Base-by-base conservation (phyloP, 2,113 vertebrate genomes). In the Vicugna pacos region DNA sequence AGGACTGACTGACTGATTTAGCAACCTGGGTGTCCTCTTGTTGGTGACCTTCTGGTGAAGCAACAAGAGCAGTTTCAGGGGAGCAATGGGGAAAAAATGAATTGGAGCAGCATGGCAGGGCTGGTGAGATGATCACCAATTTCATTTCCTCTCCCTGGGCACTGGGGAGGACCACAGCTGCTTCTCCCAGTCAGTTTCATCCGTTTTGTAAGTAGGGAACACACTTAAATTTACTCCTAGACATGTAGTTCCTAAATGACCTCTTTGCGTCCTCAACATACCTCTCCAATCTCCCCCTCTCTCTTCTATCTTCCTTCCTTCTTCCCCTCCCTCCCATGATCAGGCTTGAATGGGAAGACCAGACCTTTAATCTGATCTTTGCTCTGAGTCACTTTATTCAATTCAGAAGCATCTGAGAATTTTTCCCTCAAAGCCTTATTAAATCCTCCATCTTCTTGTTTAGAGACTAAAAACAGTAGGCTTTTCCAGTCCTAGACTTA, bases 51-150 rank as follows among this genome's bases (percentile, higher is more conserved):
- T 54, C 50, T 50, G 56, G n/a, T 56, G 76, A 35, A 79, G 35
- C 28, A 17, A 6, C 6, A 11, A 2, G 22, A 58, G 32, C 10
- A 22, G n/a, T 5, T 50, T 62, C 32, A 32, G n/a, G 16, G 82
- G 26, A 17, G 13, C 2, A 4, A 16, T 7, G 22, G 20, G 6
- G 15, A 9, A n/a, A 32, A 30, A 20, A 9, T 22, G 1, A n/a
- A 22, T 42, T 6, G 16, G 22, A 67, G 22, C 38, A 3, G 4
- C 2, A 3, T 3, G 19, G 20, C 6, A 20, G 62, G 48, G 35
- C 16, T 46, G 35, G 35, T 0, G 8, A 83, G 28, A 48, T 4
- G 7, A 8, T 46, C 38, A 16, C 19, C 2, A 0, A 0, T 3
- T 58, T 54, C n/a, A 13, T 38, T 30, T 64, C 60, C 65, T n/a